Conservation (phyloP, 2,888 invertebrate species). For the Frankliniella intonsa region DNA sequence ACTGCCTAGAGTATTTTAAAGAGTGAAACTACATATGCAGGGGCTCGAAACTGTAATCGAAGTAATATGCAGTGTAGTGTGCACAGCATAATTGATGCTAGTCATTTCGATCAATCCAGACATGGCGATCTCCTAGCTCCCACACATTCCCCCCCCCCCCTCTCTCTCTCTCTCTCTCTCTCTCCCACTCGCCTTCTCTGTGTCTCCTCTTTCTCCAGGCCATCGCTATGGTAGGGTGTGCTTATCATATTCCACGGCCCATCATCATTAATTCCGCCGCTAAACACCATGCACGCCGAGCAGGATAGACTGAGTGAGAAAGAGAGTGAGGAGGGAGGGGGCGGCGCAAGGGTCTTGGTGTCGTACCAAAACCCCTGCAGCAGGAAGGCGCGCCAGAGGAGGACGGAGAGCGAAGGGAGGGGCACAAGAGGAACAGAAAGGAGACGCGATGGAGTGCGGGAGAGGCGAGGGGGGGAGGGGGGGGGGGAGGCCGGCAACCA, state of each 20-base stretch:
- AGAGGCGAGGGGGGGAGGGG: neutral
- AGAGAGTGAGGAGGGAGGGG: neutral
- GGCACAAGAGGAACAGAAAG: neutral
- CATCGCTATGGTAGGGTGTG: neutral
- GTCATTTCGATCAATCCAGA: neutral
- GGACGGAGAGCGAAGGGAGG: neutral
- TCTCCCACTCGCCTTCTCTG: neutral
- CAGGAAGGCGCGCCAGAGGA: neutral
- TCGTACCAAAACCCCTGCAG: too few relatives aligned
- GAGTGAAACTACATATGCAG: too few relatives aligned
- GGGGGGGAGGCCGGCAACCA: constrained; percentile 1
- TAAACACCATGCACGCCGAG: neutral
- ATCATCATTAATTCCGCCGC: constrained; percentile 11
- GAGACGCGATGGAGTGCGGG: neutral
- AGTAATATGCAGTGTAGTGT: too few relatives aligned
- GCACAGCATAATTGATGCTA: neutral
- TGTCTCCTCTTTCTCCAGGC: neutral
- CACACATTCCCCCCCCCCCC: too few relatives aligned
- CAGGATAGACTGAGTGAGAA: neutral
- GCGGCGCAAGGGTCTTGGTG: neutral
- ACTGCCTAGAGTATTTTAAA: too few relatives aligned
- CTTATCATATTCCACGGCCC: neutral
- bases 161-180: neutral
- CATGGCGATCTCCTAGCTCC: neutral
- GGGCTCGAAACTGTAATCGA: too few relatives aligned